Evolutionary conservation across 1,140 invertebrate species (phyloP).

Genomic region (Rhagoletis pomonella): DNA sequence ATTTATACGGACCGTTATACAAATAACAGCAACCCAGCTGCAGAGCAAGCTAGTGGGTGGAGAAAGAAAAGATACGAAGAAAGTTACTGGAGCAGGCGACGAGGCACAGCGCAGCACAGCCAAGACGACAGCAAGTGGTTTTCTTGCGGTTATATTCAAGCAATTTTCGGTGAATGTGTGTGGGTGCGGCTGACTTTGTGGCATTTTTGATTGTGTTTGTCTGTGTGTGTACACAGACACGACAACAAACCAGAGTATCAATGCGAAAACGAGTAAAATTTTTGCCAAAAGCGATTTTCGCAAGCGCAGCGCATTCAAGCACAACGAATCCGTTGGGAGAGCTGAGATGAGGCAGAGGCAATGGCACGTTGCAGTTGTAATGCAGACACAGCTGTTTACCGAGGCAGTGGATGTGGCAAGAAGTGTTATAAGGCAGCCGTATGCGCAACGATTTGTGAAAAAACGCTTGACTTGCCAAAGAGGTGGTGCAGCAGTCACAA

Average conservation of each 20-base stretch:
- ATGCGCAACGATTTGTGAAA: neutral
- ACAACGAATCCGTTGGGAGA: neutral
- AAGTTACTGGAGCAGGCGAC: neutral
- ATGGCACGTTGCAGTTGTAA: neutral
- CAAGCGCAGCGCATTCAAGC: conserved; percentile 13
- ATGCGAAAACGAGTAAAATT: neutral
- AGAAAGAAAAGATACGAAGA: neutral
- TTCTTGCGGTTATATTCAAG: neutral
- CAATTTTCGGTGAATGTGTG: neutral
- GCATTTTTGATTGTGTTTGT: conserved; percentile 9
- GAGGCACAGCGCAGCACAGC: neutral
- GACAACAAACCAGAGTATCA: neutral
- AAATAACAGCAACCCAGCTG: neutral
- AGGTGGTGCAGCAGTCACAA: neutral
- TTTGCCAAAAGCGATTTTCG: conserved; percentile 23
- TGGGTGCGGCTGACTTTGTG: neutral
- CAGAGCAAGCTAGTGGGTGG: neutral
- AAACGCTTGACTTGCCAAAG: conserved; percentile 8
- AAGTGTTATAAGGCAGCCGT: neutral
- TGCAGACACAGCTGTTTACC: neutral
- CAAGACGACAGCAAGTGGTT: conserved; percentile 1
- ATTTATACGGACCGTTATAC: neutral
- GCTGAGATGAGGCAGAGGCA: neutral
- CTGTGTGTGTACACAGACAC: neutral
- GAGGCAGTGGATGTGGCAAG: neutral